Evolutionary conservation across 1,140 invertebrate genomes (phyloP), one percentile per base, ranked within the genome.

Genomic region (Rhizoglyphus robini): DNA sequence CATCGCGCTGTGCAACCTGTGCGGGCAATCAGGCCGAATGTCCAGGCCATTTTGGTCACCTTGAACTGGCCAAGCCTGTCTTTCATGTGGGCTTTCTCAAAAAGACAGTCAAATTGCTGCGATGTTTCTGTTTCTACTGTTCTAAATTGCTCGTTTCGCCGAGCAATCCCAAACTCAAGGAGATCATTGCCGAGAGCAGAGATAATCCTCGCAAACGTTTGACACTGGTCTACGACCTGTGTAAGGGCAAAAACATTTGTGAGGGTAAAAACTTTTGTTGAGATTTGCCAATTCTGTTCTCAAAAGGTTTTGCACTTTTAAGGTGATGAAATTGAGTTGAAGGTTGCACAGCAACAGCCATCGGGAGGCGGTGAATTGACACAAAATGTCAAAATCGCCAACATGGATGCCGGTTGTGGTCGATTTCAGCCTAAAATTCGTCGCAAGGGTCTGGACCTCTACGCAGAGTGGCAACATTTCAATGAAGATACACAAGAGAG

Each of bases 41-140:
- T 77, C 93, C 95, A 20, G 96, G 96, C 0, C 96, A 99, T 77
- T 99, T 99, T 81, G 96, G 95, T n/a, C 96, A 99, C 74, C 88
- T 99, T 68, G 93, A 99, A 76, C 79, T 99, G 59, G 88, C 94
- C 0, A 99, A 99, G 77, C 96, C 96, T 27, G 96, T 99, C 2
- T 99, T 93, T 78, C 94, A 99, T 75, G 86, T 96, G 74, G 96
- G 94, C 54, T 99, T 98, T 74, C 82, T 99, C 23, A 93, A 90
- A 62, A 99, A 99, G 79, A 92, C 87, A 0, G 90, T 99, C 48
- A 99, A 99, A 80, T 86, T 97, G 63, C 76, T 97, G 5, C 79
- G 94, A 76, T 97, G 95, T 77, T 92, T 98, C 20, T 99, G 95
- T 75, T 97, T 96, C 75, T 96, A 90, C 74, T 98, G 94, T 75